Evolutionary conservation across 1,140 invertebrate genomes (phyloP), one percentile per base, ranked within the genome.

Genomic region (Tetramorium parvispinum): DNA sequence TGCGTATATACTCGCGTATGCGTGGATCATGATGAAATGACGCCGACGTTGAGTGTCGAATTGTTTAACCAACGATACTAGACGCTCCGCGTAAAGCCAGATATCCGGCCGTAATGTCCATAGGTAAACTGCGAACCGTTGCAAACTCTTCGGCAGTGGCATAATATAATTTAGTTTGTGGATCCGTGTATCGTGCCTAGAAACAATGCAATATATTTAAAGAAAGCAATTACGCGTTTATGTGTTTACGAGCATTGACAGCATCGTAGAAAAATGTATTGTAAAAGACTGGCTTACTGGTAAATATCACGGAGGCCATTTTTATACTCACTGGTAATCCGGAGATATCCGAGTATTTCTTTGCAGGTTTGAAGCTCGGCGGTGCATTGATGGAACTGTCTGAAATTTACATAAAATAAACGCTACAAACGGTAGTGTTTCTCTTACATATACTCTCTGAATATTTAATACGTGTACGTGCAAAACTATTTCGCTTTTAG

Each of bases 271-370:
- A 85, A 88, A 8, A 59, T 27, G 0, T 51, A 4, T 32, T 4
- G 32, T 32, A 32, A 37, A 68, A 43, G 61, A 18, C 5, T 32
- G 32, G 3, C 7, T 82, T 49, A 6, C 71, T 63, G 61, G 18
- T 66, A 16, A 49, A 49, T 40, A n/a, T 55, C 8, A 24, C 11
- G 16, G 11, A 43, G 51, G 3, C 43, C 7, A 65, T 59, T 85
- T 75, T 40, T 81, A 55, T 83, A 95, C 95, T 95, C 95, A 97
- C 97, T 71, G 97, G 96, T 73, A 99, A 93, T 1, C 98, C 98
- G 89, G 98, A 98, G 76, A 99, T 97, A 93, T 99, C 98, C 0
- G 98, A 99, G 95, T 99, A 99, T 92, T 99, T 99, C 93, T 98
- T 98, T 2, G 98, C 96, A 37, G 98, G 98, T 94, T 97, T 97